Conservation (phyloP, 2,797 vertebrate genomes). For the Pterois miles region DNA sequence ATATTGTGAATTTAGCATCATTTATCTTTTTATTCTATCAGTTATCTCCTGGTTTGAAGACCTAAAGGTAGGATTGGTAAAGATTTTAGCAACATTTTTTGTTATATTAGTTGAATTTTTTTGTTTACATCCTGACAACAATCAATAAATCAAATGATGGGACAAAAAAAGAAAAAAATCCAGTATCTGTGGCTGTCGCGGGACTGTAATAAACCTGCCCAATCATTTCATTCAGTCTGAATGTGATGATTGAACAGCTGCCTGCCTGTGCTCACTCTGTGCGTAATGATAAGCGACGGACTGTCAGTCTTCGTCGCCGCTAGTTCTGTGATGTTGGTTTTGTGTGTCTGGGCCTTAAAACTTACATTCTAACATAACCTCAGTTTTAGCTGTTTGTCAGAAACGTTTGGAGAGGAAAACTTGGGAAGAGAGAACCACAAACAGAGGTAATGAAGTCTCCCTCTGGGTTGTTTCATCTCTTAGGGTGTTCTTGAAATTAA, state of each 20-base stretch:
- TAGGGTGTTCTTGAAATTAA: not conserved
- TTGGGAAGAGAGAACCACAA: not conserved
- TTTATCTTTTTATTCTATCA: not conserved
- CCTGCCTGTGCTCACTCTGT: too few species aligned
- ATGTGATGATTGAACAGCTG: too few species aligned
- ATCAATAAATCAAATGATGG: too few species aligned
- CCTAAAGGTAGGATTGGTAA: not conserved
- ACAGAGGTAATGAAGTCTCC: not conserved
- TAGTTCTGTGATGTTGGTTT: too few species aligned
- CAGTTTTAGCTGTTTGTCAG: not conserved
- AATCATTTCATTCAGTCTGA: too few species aligned
- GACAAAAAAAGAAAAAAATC: rapidly evolving
- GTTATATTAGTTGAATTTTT: too few species aligned
- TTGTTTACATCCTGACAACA: too few species aligned
- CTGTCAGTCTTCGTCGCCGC: too few species aligned
- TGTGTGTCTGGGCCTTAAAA: too few species aligned
- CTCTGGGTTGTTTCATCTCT: not conserved
- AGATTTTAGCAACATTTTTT: not conserved
- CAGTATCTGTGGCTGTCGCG: too few species aligned
- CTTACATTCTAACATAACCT: not conserved
- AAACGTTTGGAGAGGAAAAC: not conserved
- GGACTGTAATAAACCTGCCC: too few species aligned
- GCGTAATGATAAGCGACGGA: too few species aligned
- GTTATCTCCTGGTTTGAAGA: not conserved
- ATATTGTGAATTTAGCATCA: not conserved